These are phyloP conservation scores for Hapalemur alaotrensis DNA, from an alignment of 2,797 vertebrate species.

Conservation along the genomic window DNA sequence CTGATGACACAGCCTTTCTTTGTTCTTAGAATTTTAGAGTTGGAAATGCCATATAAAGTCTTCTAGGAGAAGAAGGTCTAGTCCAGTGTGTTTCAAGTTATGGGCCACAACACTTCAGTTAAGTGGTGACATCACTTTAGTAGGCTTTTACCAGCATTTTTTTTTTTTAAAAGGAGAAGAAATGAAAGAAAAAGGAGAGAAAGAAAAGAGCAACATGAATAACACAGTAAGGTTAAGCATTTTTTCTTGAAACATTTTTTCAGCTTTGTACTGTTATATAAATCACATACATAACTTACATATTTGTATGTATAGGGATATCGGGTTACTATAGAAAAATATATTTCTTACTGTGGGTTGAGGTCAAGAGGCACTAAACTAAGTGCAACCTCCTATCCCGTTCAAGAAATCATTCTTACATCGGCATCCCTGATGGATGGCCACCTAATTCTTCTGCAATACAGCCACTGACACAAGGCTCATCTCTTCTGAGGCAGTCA, in stretches of 20 bases:
- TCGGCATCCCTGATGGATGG: background rate
- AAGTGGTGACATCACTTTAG: background rate
- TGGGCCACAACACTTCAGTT: background rate
- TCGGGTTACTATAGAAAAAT: background rate
- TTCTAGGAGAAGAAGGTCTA: background rate
- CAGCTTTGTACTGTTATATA: background rate
- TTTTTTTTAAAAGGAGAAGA: background rate
- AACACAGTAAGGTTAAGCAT: background rate
- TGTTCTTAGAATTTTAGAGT: background rate
- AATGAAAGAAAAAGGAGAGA: background rate
- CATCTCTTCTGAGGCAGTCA: background rate
- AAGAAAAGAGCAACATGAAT: background rate
- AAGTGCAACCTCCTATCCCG: background rate
- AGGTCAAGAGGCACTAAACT: background rate
- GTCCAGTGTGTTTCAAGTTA: background rate
- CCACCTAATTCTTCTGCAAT: background rate
- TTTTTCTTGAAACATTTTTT: background rate
- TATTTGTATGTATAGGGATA: background rate
- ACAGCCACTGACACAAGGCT: background rate
- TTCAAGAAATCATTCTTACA: background rate
- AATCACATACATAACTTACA: background rate
- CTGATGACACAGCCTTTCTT: background rate
- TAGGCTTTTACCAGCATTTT: background rate
- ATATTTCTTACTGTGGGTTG: background rate
- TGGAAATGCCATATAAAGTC: background rate